These are phyloP conservation scores for Sciurus carolinensis DNA, from an alignment of 2,797 vertebrate species.

Conservation along the genomic window DNA sequence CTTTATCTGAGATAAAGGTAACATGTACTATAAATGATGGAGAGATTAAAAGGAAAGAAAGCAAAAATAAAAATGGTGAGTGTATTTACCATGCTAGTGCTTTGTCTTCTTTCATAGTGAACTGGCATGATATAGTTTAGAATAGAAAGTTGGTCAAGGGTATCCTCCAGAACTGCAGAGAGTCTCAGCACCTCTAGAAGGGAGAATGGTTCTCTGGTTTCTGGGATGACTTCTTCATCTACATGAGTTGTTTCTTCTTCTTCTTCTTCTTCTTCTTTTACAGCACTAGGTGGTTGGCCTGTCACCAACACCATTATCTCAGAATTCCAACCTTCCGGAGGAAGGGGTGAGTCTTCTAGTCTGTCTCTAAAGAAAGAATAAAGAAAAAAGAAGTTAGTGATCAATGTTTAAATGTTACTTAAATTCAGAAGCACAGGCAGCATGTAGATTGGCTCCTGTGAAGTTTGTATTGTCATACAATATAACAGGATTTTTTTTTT, in stretches of 20 bases:
- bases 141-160: slow-evolving; percentile 90
- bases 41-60: slow-evolving; percentile 60
- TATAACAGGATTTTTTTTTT: not conserved
- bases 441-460: not conserved
- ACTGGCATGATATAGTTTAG: slow-evolving; percentile 89
- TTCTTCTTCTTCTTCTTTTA: not conserved
- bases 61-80: not conserved
- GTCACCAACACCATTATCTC: slow-evolving; percentile 41
- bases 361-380: slow-evolving; percentile 13
- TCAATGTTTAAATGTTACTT: slow-evolving; percentile 16
- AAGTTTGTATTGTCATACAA: not conserved
- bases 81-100: slow-evolving; percentile 75
- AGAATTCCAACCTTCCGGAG: not conserved
- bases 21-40: not conserved
- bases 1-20: slow-evolving; percentile 16
- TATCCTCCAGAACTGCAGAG: slow-evolving; percentile 90
- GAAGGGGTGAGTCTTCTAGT: not conserved
- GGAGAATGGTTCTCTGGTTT: slow-evolving; percentile 78
- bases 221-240: slow-evolving; percentile 9
- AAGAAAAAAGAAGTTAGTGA: slow-evolving; percentile 29
- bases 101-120: slow-evolving; percentile 75
- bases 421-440: not conserved
- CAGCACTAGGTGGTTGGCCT: slow-evolving; percentile 10
- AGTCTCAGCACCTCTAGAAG: slow-evolving; percentile 88
- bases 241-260: not conserved